Percentiles rank a stretch among this genome's conserved stretches.
Evolutionary conservation across 2,888 invertebrate species (phyloP).

Genomic region (Escarpia spicata): DNA sequence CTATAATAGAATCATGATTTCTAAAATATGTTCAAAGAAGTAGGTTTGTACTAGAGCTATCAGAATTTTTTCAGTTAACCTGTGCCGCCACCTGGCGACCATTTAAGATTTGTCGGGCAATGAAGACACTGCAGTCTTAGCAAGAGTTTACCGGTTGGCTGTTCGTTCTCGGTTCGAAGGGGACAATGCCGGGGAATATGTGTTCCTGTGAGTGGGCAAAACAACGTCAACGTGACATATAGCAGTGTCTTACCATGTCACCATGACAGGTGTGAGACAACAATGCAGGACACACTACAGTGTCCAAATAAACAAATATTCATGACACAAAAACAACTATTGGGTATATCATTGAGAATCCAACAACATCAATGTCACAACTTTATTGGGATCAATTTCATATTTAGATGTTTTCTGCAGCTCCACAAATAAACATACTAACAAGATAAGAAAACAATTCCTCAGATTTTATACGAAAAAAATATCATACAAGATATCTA

Average conservation of each 20-base stretch:
- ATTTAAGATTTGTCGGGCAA: conserved; percentile 10
- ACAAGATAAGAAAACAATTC: too few relatives aligned
- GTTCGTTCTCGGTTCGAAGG: conserved; percentile 27
- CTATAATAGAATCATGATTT: background rate
- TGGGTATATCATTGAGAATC: too few relatives aligned
- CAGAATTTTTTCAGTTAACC: background rate
- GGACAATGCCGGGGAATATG: conserved; percentile 30
- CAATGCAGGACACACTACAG: background rate
- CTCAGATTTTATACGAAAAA: too few relatives aligned
- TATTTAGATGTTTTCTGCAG: too few relatives aligned
- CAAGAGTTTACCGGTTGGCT: conserved; percentile 27
- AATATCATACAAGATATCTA: too few relatives aligned
- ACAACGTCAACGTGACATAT: background rate
- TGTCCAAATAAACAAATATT: too few relatives aligned
- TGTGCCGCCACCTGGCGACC: background rate
- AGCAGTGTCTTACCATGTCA: background rate
- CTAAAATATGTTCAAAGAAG: background rate
- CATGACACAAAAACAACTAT: too few relatives aligned
- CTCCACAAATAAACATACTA: too few relatives aligned
- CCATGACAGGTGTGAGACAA: background rate
- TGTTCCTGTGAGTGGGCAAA: conserved; percentile 25
- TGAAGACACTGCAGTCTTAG: background rate
- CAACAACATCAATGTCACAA: too few relatives aligned
- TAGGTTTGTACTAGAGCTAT: background rate
- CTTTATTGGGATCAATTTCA: too few relatives aligned